Conservation (phyloP, 2,888 invertebrate species). For the Eilema depressum region DNA sequence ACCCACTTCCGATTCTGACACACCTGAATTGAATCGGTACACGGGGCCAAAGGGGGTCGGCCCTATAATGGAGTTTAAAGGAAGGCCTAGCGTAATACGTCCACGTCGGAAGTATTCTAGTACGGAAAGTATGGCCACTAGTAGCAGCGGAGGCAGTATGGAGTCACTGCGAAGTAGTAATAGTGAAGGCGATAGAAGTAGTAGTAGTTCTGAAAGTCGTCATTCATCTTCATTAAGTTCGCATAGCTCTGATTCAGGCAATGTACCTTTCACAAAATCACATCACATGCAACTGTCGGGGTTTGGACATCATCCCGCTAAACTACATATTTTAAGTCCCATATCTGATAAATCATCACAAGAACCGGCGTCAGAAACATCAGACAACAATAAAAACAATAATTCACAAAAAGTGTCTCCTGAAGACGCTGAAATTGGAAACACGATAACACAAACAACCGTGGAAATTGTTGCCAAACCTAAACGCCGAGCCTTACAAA, state of each 20-base stretch:
- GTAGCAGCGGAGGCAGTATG: slow-evolving; percentile 95
- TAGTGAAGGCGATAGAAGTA: slow-evolving; percentile 95
- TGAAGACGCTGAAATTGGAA: slow-evolving; percentile 86
- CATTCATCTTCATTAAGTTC: slow-evolving; percentile 95
- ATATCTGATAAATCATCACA: slow-evolving; percentile 96
- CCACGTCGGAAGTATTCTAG: slow-evolving; percentile 90
- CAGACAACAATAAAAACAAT: slow-evolving; percentile 93
- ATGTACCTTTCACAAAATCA: slow-evolving; percentile 87
- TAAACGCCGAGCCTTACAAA: slow-evolving; percentile 90
- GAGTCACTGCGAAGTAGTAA: slow-evolving; percentile 95
- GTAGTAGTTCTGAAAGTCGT: slow-evolving; percentile 94
- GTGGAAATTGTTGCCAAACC: slow-evolving; percentile 86
- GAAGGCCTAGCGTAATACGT: slow-evolving; percentile 84
- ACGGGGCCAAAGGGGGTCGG: slow-evolving; percentile 86
- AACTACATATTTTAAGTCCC: slow-evolving; percentile 94
- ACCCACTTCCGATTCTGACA: slow-evolving; percentile 87
- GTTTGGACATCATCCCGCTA: slow-evolving; percentile 91
- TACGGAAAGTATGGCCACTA: slow-evolving; percentile 95
- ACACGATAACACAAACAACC: slow-evolving; percentile 78
- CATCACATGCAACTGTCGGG: slow-evolving; percentile 89
- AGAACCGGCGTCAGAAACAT: slow-evolving; percentile 94
- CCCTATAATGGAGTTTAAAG: slow-evolving; percentile 88
- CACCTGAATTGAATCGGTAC: slow-evolving; percentile 86
- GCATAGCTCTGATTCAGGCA: slow-evolving; percentile 94
- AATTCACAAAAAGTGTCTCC: slow-evolving; percentile 93